These are phyloP conservation scores for Numenius phaeopus DNA, from an alignment of 2,797 vertebrate genomes.

Conservation along the genomic window DNA sequence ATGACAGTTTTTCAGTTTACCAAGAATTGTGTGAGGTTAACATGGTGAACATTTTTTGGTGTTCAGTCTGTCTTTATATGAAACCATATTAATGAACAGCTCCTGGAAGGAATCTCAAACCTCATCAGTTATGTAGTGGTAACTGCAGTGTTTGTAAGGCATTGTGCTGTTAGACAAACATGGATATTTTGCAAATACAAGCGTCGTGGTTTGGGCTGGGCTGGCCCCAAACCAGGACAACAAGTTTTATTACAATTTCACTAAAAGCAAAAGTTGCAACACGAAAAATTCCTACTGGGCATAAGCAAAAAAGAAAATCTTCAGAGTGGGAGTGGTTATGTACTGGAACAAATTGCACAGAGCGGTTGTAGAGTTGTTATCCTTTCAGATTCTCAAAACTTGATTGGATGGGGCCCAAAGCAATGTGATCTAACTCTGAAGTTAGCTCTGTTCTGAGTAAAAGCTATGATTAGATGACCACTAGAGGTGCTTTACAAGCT, in stretches of 20 bases:
- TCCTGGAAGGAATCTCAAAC: not conserved
- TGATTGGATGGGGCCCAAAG: not conserved
- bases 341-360: not conserved
- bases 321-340: not conserved
- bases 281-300: not conserved
- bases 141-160: not conserved
- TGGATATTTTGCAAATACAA: not conserved
- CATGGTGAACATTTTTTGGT: not conserved
- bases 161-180: not conserved
- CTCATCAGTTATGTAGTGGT: not conserved
- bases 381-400: not conserved
- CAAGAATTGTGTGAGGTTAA: not conserved
- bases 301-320: not conserved
- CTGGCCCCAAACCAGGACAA: not conserved
- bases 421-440: not conserved
- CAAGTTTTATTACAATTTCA: not conserved
- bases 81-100: not conserved
- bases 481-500: not conserved
- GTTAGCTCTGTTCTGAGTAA: not conserved
- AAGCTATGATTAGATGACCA: not conserved
- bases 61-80: not conserved
- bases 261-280: not conserved
- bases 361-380: not conserved
- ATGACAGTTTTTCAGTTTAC: not conserved
- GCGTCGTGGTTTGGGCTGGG: not conserved